Conservation (phyloP, 2,797 vertebrate species). For the Arrhamphus sclerolepis region DNA sequence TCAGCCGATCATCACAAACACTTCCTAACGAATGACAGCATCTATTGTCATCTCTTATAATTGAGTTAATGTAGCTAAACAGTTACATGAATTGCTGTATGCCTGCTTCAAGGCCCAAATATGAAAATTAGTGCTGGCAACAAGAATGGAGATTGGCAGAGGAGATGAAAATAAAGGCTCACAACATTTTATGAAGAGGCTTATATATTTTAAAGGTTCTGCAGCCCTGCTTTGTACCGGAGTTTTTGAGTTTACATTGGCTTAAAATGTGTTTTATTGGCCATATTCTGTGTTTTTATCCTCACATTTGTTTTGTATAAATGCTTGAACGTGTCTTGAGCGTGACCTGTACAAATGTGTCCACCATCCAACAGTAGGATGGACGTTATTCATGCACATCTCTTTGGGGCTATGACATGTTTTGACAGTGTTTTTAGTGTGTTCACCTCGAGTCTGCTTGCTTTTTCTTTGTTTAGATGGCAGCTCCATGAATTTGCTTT, state of each 20-base stretch:
- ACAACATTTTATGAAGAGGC: constrained; percentile 10
- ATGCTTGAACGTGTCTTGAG: no score
- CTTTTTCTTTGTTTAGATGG: background rate
- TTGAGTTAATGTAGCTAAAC: constrained; percentile 63
- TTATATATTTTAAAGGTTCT: background rate
- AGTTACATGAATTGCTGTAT: constrained; percentile 52
- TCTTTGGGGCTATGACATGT: no score
- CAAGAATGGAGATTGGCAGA: constrained; percentile 40
- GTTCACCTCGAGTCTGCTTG: background rate
- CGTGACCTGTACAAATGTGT: no score
- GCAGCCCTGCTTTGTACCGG: no score
- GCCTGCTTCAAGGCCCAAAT: constrained; percentile 55
- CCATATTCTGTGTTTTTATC: no score
- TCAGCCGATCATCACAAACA: constrained; percentile 14
- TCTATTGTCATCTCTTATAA: constrained; percentile 43
- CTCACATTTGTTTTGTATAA: no score
- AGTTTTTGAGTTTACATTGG: no score
- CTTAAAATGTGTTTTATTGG: no score
- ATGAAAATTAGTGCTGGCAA: constrained; percentile 47
- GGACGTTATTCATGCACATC: no score
- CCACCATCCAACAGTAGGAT: no score
- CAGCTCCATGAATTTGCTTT: background rate
- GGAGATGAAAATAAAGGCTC: constrained; percentile 45
- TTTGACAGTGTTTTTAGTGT: no score
- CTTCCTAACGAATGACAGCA: constrained; percentile 25